These are phyloP conservation scores for Xyrichtys novacula DNA, from an alignment of 2,797 vertebrate species.

Conservation along the genomic window DNA sequence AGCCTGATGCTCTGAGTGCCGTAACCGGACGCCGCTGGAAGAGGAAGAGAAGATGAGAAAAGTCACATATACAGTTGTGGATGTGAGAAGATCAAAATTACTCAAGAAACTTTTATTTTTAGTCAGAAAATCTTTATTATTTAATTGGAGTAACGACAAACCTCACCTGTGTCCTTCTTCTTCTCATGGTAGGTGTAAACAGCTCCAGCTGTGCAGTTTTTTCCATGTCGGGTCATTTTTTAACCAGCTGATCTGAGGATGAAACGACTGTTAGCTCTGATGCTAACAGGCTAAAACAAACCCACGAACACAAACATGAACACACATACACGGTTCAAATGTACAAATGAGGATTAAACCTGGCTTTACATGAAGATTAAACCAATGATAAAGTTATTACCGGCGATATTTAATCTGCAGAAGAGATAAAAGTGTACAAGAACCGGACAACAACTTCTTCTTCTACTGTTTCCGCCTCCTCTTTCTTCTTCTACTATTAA, in stretches of 20 bases:
- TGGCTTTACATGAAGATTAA: not conserved
- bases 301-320: not conserved
- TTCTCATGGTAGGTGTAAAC: conserved; percentile 97
- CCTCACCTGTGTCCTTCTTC: conserved; percentile 91
- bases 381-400: rapidly evolving
- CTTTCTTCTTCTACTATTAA: not conserved
- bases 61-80: too few relatives aligned
- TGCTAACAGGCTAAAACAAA: conserved; percentile 16
- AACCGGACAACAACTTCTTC: too few relatives aligned
- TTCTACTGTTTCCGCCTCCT: not conserved
- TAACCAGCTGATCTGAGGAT: not conserved
- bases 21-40: conserved; percentile 90
- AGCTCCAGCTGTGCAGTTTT: conserved; percentile 93
- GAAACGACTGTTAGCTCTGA: not conserved
- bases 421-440: not conserved
- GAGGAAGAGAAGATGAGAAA: not conserved
- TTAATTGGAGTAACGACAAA: too few relatives aligned
- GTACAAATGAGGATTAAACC: too few relatives aligned
- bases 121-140: too few relatives aligned
- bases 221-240: conserved; percentile 92
- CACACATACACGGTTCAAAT: too few relatives aligned
- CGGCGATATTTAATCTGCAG: not conserved
- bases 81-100: too few relatives aligned
- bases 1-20: conserved; percentile 92
- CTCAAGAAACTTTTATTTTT: too few relatives aligned